These are phyloP conservation scores for Sturnus vulgaris DNA, from an alignment of 2,113 vertebrate species.

Conservation along the genomic window DNA sequence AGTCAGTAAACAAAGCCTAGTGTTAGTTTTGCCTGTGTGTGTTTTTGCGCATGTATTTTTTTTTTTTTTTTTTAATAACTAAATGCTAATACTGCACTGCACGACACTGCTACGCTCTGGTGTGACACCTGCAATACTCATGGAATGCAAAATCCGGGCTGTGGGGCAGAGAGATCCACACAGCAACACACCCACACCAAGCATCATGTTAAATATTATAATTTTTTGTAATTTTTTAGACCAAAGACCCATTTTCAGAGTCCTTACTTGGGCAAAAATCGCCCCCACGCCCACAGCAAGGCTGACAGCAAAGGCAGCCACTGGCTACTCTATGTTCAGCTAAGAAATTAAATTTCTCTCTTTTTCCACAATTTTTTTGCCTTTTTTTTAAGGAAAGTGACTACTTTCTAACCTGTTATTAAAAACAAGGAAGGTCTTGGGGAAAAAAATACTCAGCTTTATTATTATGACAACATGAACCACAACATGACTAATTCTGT, in stretches of 20 bases:
- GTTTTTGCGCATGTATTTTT: background rate
- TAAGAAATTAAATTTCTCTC: background rate
- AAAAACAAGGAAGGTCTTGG: constrained; percentile 46
- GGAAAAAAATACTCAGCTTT: constrained; percentile 44
- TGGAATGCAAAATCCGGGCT: background rate
- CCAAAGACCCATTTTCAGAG: background rate
- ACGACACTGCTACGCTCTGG: background rate
- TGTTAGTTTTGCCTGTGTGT: constrained; percentile 67
- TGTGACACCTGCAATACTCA: background rate
- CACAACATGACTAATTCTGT: constrained; percentile 77
- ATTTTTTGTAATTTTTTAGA: background rate
- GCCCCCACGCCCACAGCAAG: background rate
- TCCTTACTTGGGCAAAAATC: background rate
- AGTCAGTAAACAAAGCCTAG: constrained; percentile 94
- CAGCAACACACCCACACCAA: background rate
- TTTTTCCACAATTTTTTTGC: background rate
- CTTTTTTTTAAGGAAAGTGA: background rate
- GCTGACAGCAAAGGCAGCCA: background rate
- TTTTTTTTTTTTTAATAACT: constrained; percentile 6
- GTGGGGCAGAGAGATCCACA: background rate
- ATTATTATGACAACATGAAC: constrained; percentile 73
- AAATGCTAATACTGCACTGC: background rate
- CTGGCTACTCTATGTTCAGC: background rate
- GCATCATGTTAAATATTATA: background rate
- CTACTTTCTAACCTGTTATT: constrained; percentile 23